Conservation (phyloP, 2,113 vertebrate genomes). For the Axis porcinus region DNA sequence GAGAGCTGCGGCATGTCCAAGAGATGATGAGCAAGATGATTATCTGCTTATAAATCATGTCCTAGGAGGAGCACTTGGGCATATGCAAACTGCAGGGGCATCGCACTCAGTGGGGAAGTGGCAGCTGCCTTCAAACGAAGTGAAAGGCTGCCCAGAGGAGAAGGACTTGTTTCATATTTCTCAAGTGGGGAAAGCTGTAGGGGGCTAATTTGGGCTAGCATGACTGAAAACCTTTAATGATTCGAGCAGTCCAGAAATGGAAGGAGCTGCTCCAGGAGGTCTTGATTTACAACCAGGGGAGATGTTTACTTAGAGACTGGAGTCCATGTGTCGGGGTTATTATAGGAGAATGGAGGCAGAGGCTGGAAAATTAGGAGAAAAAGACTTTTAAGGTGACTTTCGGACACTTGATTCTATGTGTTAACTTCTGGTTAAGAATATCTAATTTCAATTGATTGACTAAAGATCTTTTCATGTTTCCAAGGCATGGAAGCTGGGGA, state of each 20-base stretch:
- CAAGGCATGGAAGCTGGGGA: not conserved
- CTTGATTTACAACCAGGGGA: conserved; percentile 49
- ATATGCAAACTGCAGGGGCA: conserved; percentile 11
- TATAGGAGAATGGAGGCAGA: conserved; percentile 6
- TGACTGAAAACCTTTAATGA: conserved; percentile 41
- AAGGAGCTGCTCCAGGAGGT: conserved; percentile 12
- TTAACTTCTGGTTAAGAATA: not conserved
- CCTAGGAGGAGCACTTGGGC: not conserved
- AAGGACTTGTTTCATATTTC: conserved; percentile 2
- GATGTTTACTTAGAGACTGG: conserved; percentile 19
- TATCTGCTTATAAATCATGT: conserved; percentile 12
- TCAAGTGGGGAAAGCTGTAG: conserved; percentile 10
- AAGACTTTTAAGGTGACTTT: not conserved
- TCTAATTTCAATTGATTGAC: not conserved
- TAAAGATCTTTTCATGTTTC: not conserved
- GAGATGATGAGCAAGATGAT: not conserved
- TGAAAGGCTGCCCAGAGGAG: conserved; percentile 4
- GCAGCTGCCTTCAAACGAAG: conserved; percentile 47
- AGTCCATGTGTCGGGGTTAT: not conserved
- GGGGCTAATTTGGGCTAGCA: conserved; percentile 52
- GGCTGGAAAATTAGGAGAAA: not conserved
- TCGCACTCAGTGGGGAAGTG: not conserved
- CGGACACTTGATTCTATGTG: not conserved
- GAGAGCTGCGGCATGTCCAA: not conserved
- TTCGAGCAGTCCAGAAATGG: conserved; percentile 41